These are phyloP conservation scores for Nycticryphes semicollaris DNA, from an alignment of 2,113 vertebrate species.

Conservation along the genomic window DNA sequence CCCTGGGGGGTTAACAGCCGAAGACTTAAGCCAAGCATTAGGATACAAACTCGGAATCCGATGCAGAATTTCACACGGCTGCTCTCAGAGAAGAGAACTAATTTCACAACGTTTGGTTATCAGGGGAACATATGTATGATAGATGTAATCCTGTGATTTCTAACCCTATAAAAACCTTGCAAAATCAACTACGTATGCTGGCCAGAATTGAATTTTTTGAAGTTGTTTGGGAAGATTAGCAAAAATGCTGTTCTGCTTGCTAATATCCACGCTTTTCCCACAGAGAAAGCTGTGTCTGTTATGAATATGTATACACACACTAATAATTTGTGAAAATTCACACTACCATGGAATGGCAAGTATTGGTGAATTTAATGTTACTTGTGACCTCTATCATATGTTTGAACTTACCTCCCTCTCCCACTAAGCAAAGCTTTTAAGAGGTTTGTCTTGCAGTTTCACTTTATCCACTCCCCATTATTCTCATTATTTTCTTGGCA, in stretches of 20 bases:
- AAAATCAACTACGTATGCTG: background rate
- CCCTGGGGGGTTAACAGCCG: background rate
- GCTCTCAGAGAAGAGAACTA: background rate
- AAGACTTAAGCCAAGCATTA: background rate
- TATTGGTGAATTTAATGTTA: background rate
- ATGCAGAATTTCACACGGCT: background rate
- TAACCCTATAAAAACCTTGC: background rate
- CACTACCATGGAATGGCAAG: background rate
- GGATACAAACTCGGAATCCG: fast-evolving
- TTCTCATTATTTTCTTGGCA: background rate
- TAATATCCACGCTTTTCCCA: background rate
- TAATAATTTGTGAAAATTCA: background rate
- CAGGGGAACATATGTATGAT: background rate
- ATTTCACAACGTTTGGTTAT: background rate
- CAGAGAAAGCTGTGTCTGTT: background rate
- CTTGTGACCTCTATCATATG: background rate
- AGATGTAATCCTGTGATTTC: background rate
- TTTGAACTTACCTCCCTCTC: background rate
- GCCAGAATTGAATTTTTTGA: background rate
- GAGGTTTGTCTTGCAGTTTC: background rate
- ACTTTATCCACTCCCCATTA: background rate
- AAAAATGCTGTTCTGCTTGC: background rate
- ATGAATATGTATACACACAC: background rate
- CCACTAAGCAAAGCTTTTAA: background rate
- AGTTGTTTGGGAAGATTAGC: background rate